A percentile compares a stretch with the other conserved stretches of the same genome.
phyloP scores from a whole-genome alignment of 2,797 vertebrate genomes.

The Sardinella longiceps region DNA sequence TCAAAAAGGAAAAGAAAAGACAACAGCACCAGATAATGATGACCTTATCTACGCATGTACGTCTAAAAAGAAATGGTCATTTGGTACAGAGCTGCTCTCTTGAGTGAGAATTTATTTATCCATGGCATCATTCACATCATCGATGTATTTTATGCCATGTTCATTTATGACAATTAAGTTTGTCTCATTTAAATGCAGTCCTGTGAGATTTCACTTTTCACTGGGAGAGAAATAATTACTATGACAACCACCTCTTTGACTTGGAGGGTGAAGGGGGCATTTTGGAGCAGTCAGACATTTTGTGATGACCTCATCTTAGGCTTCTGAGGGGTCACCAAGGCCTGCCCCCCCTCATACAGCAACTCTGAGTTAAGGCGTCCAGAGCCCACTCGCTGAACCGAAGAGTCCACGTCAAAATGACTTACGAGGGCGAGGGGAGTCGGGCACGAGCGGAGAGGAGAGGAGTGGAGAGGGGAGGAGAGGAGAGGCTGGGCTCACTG shows the following conservation, averaged over 20 bases:
- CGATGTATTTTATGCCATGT: slow-evolving; percentile 24
- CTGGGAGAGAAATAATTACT: slow-evolving; percentile 77
- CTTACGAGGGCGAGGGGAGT: slow-evolving; percentile 50
- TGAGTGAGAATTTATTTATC: not conserved
- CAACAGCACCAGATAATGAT: slow-evolving; percentile 52
- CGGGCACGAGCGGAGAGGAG: slow-evolving; percentile 18
- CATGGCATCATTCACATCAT: not conserved
- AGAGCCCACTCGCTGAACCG: slow-evolving; percentile 42
- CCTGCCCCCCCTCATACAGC: slow-evolving; percentile 47
- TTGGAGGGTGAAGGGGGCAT: slow-evolving; percentile 71
- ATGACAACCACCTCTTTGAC: slow-evolving; percentile 79
- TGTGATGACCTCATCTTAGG: slow-evolving; percentile 78
- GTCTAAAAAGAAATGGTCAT: not conserved
- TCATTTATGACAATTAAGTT: slow-evolving; percentile 71
- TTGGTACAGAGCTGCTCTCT: not conserved
- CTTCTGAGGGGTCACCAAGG: slow-evolving; percentile 75
- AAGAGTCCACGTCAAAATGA: slow-evolving; percentile 55
- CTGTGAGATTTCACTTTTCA: slow-evolving; percentile 54
- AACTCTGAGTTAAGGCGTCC: slow-evolving; percentile 27
- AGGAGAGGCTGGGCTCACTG: slow-evolving; percentile 49
- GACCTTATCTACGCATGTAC: slow-evolving; percentile 20
- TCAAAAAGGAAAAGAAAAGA: slow-evolving; percentile 56
- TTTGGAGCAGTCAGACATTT: slow-evolving; percentile 70
- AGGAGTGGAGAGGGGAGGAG: slow-evolving; percentile 44
- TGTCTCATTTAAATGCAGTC: slow-evolving; percentile 57